phyloP scores from a whole-genome alignment of 2,888 invertebrate species.

The Nemapogon koenigi region DNA sequence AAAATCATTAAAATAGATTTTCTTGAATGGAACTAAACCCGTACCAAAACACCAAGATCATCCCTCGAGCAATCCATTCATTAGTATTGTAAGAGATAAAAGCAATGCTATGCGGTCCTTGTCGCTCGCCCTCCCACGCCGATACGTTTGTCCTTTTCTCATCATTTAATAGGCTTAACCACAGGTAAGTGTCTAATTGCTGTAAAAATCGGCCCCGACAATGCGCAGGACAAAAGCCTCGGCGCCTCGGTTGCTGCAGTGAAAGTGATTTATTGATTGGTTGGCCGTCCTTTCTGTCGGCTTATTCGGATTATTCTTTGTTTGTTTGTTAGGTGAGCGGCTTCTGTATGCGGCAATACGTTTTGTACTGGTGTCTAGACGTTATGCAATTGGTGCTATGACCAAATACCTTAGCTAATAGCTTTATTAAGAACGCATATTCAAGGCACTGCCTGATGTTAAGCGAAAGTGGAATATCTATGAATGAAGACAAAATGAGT shows the following conservation, averaged over 20 bases:
- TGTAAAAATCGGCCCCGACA: conserved; percentile 59
- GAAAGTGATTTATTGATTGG: conserved; percentile 61
- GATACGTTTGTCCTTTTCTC: conserved; percentile 21
- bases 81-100: conserved; percentile 12
- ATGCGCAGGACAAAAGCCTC: conserved; percentile 36
- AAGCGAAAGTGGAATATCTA: too few relatives aligned
- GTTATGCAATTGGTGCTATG: not conserved
- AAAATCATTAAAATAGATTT: too few relatives aligned
- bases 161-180: conserved; percentile 52
- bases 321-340: conserved; percentile 38
- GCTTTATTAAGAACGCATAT: too few relatives aligned
- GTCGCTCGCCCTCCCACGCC: conserved; percentile 33
- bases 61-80: conserved; percentile 21
- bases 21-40: too few relatives aligned
- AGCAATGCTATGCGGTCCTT: conserved; percentile 19
- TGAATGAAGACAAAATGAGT: too few relatives aligned
- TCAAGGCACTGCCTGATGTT: too few relatives aligned
- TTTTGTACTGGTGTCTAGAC: not conserved
- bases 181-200: too few relatives aligned
- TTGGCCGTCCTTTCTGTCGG: conserved; percentile 33
- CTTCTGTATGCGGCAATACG: conserved; percentile 27
- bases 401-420: too few relatives aligned
- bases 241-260: conserved; percentile 47
- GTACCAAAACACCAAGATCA: conserved; percentile 24
- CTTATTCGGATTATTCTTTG: conserved; percentile 43